Percentiles rank a stretch among this genome's conserved stretches.
Conservation (phyloP, 1,140 invertebrate genomes). For the Piezodorus guildinii region DNA sequence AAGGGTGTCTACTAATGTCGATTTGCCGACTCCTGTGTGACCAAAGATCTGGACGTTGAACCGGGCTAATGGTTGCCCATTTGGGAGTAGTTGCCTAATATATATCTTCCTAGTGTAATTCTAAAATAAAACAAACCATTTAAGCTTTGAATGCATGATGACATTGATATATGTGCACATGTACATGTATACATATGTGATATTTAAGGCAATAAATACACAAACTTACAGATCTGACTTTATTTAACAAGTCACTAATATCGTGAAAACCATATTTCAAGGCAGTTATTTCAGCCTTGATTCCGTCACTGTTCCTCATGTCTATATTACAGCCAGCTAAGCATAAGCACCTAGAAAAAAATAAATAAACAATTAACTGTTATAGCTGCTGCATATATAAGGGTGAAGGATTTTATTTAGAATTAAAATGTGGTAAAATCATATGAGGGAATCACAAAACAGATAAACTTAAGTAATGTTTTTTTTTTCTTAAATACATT, state of each 20-base stretch:
- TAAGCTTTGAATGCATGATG: too few relatives aligned
- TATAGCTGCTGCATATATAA: too few relatives aligned
- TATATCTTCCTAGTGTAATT: constrained; percentile 45
- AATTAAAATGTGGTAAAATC: too few relatives aligned
- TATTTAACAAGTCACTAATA: constrained; percentile 59
- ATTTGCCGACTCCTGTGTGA: constrained; percentile 65
- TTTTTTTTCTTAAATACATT: too few relatives aligned
- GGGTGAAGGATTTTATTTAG: too few relatives aligned
- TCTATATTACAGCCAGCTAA: constrained; percentile 58
- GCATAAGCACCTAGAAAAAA: constrained; percentile 49
- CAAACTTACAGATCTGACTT: constrained; percentile 49
- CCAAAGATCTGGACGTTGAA: constrained; percentile 69
- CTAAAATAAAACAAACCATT: constrained; percentile 32
- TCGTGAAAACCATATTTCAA: constrained; percentile 64
- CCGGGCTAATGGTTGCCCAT: constrained; percentile 47
- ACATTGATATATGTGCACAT: too few relatives aligned
- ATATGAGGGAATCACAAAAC: too few relatives aligned
- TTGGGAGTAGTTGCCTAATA: constrained; percentile 57
- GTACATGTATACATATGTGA: too few relatives aligned
- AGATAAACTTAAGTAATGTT: too few relatives aligned
- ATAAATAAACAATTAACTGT: not conserved
- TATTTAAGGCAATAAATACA: not conserved
- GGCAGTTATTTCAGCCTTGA: constrained; percentile 69
- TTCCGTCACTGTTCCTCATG: constrained; percentile 55
- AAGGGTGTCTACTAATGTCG: constrained; percentile 56